A percentile compares a stretch with the other conserved stretches of the same genome.
Conservation (phyloP, 2,888 invertebrate genomes). For the Neocrepidodera transversa region DNA sequence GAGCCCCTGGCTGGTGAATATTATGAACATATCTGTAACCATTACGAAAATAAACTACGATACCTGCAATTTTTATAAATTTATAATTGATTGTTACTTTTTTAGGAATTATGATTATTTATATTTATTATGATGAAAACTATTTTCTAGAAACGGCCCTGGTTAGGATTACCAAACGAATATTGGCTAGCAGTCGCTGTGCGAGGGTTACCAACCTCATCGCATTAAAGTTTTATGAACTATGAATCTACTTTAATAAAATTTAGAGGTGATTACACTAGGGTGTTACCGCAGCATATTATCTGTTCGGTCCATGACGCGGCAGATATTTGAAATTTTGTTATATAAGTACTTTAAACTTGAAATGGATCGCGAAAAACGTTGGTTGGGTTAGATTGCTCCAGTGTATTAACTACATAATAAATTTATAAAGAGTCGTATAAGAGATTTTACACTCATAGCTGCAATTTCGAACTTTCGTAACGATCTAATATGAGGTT, state of each 20-base stretch:
- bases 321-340: slow-evolving; percentile 11
- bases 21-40: too few species aligned
- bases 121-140: too few species aligned
- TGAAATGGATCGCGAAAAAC: background rate
- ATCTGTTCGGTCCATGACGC: slow-evolving; percentile 1
- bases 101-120: too few species aligned
- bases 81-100: too few species aligned
- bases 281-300: slow-evolving; percentile 11
- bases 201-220: slow-evolving; percentile 18
- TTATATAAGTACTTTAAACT: background rate
- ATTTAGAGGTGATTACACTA: slow-evolving; percentile 17
- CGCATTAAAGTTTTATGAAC: slow-evolving; percentile 18
- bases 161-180: slow-evolving; percentile 2
- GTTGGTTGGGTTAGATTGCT: slow-evolving; percentile 2
- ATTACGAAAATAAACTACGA: too few species aligned
- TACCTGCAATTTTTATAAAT: too few species aligned
- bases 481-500: too few species aligned
- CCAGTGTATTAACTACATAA: slow-evolving; percentile 3
- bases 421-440: background rate
- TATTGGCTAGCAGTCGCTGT: slow-evolving; percentile 3
- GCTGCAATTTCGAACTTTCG: background rate
- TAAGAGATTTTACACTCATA: background rate
- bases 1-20: too few species aligned
- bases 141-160: slow-evolving; percentile 6
- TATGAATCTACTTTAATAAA: slow-evolving; percentile 20